Percentiles rank a stretch among this genome's conserved stretches.
phyloP scores from a whole-genome alignment of 2,888 invertebrate genomes.

The Carpatolechia fugitivella region DNA sequence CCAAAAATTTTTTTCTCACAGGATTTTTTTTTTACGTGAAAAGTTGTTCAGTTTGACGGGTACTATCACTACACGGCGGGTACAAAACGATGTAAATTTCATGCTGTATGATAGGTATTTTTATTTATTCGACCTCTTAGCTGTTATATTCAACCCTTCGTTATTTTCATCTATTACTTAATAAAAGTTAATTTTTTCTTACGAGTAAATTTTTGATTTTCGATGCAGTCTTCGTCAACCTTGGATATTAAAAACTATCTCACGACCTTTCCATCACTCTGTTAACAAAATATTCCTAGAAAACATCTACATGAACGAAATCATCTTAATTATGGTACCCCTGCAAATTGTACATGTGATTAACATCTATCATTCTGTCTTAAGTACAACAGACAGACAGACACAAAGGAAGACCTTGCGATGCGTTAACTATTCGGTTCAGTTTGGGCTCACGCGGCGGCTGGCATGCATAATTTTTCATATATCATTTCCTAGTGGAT shows the following conservation, averaged over 20 bases:
- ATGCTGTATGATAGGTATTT: too few species aligned
- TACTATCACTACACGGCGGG: too few species aligned
- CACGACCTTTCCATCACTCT: constrained; percentile 21
- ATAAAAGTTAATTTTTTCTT: too few species aligned
- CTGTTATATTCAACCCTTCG: too few species aligned
- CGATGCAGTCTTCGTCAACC: neutral
- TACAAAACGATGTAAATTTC: too few species aligned
- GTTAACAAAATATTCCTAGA: neutral
- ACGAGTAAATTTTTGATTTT: neutral
- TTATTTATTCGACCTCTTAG: too few species aligned
- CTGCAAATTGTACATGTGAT: constrained; percentile 34
- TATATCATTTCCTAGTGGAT: constrained; percentile 35
- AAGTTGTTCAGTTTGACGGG: too few species aligned
- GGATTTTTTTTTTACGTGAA: too few species aligned
- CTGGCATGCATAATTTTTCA: constrained; percentile 50
- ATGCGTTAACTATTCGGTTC: constrained; percentile 52
- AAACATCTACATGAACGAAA: constrained; percentile 25
- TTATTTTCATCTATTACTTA: too few species aligned
- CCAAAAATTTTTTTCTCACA: too few species aligned
- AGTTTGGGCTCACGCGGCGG: constrained; percentile 49
- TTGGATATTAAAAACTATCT: neutral
- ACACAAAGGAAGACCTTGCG: constrained; percentile 69
- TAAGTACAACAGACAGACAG: constrained; percentile 9
- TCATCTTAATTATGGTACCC: constrained; percentile 40
- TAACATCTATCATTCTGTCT: constrained; percentile 18